Evolutionary conservation across 2,797 vertebrate genomes (phyloP).

Genomic region (Girardinus metallicus): DNA sequence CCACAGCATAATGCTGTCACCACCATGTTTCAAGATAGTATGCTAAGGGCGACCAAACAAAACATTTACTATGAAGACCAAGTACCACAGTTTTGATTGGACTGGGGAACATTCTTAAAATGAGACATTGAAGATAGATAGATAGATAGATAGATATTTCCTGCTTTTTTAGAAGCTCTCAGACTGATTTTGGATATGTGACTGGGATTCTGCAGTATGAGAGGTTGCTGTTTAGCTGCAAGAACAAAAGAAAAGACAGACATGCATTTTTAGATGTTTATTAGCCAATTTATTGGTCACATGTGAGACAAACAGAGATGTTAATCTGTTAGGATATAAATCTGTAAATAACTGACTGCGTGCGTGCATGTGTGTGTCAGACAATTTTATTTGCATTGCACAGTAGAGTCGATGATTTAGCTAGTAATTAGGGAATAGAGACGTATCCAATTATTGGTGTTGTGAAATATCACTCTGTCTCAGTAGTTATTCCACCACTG

Average conservation of each 20-base stretch:
- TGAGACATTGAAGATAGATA: not conserved
- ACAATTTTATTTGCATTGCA: slow-evolving; percentile 48
- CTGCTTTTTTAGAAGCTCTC: slow-evolving; percentile 17
- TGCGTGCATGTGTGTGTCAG: slow-evolving; percentile 18
- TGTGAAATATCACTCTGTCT: slow-evolving; percentile 73
- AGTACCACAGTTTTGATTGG: not conserved
- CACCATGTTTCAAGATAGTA: not conserved
- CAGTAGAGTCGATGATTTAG: slow-evolving; percentile 72
- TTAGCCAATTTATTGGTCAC: not conserved
- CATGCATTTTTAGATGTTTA: not conserved
- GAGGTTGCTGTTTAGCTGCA: not conserved
- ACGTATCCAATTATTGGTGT: slow-evolving; percentile 78
- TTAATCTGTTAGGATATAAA: slow-evolving; percentile 14
- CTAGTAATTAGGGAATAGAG: slow-evolving; percentile 79
- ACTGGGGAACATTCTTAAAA: not conserved
- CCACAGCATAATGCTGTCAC: not conserved
- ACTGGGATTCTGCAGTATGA: slow-evolving; percentile 3
- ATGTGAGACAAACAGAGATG: not conserved
- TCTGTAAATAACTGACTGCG: slow-evolving; percentile 11
- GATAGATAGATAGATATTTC: too few species aligned
- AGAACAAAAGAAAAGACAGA: not conserved
- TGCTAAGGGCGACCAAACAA: not conserved
- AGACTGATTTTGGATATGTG: slow-evolving; percentile 5
- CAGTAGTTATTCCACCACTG: slow-evolving; percentile 66
- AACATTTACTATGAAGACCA: not conserved